A percentile compares a stretch with the other conserved stretches of the same genome.
Evolutionary conservation across 2,113 vertebrate species (phyloP).

Genomic region (Crotophaga sulcirostris): DNA sequence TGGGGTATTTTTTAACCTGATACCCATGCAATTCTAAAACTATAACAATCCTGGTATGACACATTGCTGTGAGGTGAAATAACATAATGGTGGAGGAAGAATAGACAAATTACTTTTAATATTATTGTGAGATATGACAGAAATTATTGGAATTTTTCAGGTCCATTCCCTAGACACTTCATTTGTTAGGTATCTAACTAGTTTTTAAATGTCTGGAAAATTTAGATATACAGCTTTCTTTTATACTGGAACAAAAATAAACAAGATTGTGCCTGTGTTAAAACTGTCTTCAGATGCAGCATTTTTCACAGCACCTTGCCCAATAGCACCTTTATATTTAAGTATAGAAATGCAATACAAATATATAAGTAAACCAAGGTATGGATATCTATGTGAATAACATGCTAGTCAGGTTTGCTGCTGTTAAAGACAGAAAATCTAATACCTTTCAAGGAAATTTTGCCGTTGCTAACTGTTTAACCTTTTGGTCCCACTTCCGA

Average conservation of each 20-base stretch:
- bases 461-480: background rate
- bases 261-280: background rate
- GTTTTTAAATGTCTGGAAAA: background rate
- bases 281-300: background rate
- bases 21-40: background rate
- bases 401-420: background rate
- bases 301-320: background rate
- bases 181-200: background rate
- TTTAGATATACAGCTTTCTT: background rate
- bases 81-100: background rate
- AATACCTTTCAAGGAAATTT: background rate
- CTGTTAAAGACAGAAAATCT: background rate
- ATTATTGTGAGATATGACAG: background rate
- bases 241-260: background rate
- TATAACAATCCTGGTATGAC: fast-evolving
- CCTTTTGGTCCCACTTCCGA: background rate
- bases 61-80: background rate
- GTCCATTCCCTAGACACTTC: background rate
- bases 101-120: background rate
- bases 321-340: background rate
- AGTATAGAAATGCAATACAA: background rate
- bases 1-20: background rate
- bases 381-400: background rate
- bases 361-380: background rate
- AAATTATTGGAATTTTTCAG: background rate